A percentile compares a stretch with the other conserved stretches of the same genome.
These are phyloP conservation scores for Malacoraja senta DNA, from an alignment of 2,797 vertebrate genomes.

Conservation along the genomic window DNA sequence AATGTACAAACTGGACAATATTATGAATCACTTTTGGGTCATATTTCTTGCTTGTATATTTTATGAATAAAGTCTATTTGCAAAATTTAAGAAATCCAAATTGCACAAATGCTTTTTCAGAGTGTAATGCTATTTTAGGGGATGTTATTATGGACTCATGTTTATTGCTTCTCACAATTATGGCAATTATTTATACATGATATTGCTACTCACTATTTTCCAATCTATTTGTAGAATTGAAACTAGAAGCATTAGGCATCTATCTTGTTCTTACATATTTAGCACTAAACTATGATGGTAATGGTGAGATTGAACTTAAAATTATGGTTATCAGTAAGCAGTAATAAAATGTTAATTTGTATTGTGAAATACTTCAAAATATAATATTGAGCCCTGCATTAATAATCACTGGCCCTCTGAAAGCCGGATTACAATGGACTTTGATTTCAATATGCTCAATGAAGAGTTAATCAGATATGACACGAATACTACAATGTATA, in stretches of 20 bases:
- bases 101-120: no score
- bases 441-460: background rate
- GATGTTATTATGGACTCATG: background rate
- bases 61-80: no score
- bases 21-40: no score
- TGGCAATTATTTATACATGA: no score
- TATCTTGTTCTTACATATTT: background rate
- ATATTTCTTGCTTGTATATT: no score
- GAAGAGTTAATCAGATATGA: background rate
- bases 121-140: no score
- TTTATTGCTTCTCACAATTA: background rate
- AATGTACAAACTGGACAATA: no score
- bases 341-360: background rate
- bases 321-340: background rate
- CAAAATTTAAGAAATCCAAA: no score
- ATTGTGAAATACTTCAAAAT: constrained; percentile 15
- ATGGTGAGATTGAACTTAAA: background rate
- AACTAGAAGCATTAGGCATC: background rate
- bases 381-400: background rate
- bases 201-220: background rate
- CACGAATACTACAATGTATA: background rate
- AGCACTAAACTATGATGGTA: background rate
- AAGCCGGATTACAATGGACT: background rate
- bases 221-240: background rate
- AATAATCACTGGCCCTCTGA: background rate